Conservation (phyloP, 2,888 invertebrate genomes). For the Harmothoe impar region DNA sequence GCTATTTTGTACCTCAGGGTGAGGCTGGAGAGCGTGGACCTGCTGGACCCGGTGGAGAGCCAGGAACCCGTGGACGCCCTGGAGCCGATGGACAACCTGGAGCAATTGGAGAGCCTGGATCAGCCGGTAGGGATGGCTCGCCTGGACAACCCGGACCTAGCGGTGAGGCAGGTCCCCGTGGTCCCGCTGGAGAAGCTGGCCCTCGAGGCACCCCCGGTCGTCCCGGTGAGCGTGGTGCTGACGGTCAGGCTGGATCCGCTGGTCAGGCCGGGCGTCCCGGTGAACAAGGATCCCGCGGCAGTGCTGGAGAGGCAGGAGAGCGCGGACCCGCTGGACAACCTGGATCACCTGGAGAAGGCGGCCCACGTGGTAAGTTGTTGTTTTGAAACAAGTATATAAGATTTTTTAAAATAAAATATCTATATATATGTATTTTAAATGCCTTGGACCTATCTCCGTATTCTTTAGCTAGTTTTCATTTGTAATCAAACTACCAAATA, state of each 20-base stretch:
- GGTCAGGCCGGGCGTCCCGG: constrained; percentile 29
- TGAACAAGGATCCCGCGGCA: constrained; percentile 61
- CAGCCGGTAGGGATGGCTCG: constrained; percentile 65
- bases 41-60: constrained; percentile 58
- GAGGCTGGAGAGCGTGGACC: constrained; percentile 63
- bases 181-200: constrained; percentile 52
- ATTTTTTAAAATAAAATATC: too few relatives aligned
- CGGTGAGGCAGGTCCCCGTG: constrained; percentile 31
- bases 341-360: constrained; percentile 58
- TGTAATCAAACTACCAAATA: too few relatives aligned
- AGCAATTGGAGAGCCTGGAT: constrained; percentile 56
- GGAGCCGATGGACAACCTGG: constrained; percentile 77
- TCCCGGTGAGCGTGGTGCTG: constrained; percentile 64
- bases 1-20: constrained; percentile 43
- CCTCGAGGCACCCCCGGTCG: constrained; percentile 49
- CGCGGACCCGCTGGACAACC: constrained; percentile 63
- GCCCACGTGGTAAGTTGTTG: constrained; percentile 55
- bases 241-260: constrained; percentile 44
- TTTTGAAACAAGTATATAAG: background rate
- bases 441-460: too few relatives aligned
- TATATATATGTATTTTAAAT: too few relatives aligned
- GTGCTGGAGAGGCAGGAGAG: constrained; percentile 57
- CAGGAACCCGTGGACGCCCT: constrained; percentile 66
- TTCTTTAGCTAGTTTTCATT: too few relatives aligned
- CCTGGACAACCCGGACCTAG: constrained; percentile 55